Conservation (phyloP, 2,797 vertebrate genomes). For the Orientallactaga sibirica region DNA sequence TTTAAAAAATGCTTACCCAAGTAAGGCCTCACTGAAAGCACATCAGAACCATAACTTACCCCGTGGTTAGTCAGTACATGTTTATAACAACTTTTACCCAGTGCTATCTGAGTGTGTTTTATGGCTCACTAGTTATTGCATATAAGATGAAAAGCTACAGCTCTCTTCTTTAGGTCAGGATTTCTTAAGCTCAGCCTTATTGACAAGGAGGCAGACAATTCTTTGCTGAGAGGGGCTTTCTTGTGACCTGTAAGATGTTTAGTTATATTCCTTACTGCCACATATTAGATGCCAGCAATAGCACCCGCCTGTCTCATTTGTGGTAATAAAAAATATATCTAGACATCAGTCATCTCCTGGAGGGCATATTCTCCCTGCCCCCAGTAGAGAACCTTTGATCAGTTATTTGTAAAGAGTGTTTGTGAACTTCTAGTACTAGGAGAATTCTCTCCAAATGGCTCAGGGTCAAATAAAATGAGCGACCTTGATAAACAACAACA, state of each 20-base stretch:
- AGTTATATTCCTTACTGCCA: background rate
- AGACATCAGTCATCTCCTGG: background rate
- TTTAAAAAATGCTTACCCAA: background rate
- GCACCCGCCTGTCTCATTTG: too few relatives aligned
- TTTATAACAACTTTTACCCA: background rate
- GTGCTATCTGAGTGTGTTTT: background rate
- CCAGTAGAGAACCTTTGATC: background rate
- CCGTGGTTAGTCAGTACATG: background rate
- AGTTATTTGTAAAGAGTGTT: background rate
- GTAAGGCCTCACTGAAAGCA: background rate
- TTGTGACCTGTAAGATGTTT: background rate
- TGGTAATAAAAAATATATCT: background rate
- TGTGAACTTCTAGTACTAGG: background rate
- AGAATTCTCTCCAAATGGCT: conserved; percentile 8
- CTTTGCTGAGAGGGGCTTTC: background rate
- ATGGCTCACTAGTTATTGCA: background rate
- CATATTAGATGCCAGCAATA: background rate
- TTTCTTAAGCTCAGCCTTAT: background rate
- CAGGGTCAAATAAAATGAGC: background rate
- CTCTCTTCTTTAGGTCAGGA: background rate
- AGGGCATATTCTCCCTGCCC: background rate
- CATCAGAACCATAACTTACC: background rate
- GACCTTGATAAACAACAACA: background rate
- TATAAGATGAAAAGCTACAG: background rate
- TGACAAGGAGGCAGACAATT: background rate